Evolutionary conservation across 2,113 vertebrate species (phyloP).

Genomic region (Marmota flaviventris): DNA sequence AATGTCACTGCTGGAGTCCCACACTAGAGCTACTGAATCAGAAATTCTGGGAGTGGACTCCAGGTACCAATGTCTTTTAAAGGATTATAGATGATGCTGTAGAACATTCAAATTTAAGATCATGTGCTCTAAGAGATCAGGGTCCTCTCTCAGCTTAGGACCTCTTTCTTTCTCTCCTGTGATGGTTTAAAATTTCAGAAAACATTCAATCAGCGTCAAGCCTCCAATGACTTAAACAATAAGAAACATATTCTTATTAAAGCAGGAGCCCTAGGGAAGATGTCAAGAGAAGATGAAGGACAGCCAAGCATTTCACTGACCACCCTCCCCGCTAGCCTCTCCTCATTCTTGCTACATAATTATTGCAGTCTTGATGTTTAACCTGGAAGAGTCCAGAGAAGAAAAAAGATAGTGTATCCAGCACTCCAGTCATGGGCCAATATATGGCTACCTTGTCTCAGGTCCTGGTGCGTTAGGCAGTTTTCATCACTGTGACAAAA

Average conservation of each 20-base stretch:
- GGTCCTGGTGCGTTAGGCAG: no score
- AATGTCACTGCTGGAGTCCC: background rate
- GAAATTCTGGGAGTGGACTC: background rate
- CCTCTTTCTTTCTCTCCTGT: background rate
- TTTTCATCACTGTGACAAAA: no score
- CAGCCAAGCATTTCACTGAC: background rate
- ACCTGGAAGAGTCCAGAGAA: no score
- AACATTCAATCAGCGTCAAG: background rate
- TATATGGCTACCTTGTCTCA: background rate
- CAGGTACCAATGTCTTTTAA: background rate
- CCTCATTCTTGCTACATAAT: background rate
- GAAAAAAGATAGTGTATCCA: background rate
- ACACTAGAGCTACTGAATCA: background rate
- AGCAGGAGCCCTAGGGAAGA: background rate
- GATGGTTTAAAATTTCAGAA: background rate
- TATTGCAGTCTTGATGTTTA: background rate
- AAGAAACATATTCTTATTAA: background rate
- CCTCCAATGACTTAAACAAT: background rate
- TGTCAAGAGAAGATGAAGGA: background rate
- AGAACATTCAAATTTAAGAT: background rate
- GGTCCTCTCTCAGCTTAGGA: background rate
- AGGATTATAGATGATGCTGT: background rate
- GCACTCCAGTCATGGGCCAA: background rate
- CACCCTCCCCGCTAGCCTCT: no score
- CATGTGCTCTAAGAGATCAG: background rate